Percentiles rank a stretch among this genome's conserved stretches.
phyloP scores from a whole-genome alignment of 2,797 vertebrate species.

The Acrossocheilus fasciatus region DNA sequence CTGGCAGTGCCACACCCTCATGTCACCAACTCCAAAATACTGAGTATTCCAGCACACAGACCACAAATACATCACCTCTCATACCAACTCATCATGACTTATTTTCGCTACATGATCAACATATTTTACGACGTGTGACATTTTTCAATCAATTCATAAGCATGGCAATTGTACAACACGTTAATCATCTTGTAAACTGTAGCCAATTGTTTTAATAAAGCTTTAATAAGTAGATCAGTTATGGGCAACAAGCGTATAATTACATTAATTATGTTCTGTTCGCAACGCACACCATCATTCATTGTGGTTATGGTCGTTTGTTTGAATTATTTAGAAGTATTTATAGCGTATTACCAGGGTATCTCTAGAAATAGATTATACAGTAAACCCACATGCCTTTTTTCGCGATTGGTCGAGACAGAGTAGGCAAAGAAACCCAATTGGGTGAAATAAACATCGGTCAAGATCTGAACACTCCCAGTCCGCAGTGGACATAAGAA shows the following conservation, averaged over 20 bases:
- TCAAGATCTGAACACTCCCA: not conserved
- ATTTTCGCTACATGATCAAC: not conserved
- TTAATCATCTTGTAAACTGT: not conserved
- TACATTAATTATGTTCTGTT: not conserved
- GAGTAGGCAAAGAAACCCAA: not conserved
- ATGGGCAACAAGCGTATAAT: not conserved
- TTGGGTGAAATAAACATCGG: conserved; percentile 12
- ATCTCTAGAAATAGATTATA: conserved; percentile 20
- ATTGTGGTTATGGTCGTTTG: not conserved
- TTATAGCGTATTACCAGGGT: conserved; percentile 16
- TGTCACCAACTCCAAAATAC: conserved; percentile 9
- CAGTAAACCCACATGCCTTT: not conserved
- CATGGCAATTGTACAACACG: not conserved
- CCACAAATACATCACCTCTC: conserved; percentile 38
- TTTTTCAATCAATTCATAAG: not conserved
- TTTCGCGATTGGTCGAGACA: conserved; percentile 15
- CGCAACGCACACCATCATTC: not conserved
- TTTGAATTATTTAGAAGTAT: not conserved
- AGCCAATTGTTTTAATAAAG: not conserved
- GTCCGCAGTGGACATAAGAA: conserved; percentile 18
- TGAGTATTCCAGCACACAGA: conserved; percentile 18
- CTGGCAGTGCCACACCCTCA: not conserved
- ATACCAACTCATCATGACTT: not conserved
- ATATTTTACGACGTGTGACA: conserved; percentile 6
- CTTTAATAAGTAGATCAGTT: not conserved